Evolutionary conservation across 2,113 vertebrate genomes (phyloP).

Genomic region (Oreochromis tanganicae): DNA sequence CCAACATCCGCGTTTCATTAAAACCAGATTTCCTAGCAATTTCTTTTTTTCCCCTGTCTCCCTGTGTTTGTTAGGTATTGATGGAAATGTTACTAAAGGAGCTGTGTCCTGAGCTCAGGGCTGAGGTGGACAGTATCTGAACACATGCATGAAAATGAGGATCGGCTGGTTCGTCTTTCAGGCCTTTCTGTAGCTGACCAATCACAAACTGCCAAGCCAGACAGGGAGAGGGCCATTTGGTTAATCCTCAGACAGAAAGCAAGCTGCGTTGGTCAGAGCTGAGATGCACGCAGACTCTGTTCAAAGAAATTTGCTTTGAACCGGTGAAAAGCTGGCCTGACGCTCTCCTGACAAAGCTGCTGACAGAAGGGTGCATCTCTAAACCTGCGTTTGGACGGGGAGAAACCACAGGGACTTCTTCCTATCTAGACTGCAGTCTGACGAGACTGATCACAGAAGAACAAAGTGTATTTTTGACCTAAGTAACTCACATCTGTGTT

Average conservation of each 20-base stretch:
- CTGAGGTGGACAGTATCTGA: constrained; percentile 80
- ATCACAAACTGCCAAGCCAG: constrained; percentile 25
- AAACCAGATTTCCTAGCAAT: neutral
- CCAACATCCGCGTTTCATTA: neutral
- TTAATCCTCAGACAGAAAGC: neutral
- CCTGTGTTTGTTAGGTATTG: constrained; percentile 74
- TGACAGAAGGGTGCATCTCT: neutral
- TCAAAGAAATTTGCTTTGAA: constrained; percentile 1
- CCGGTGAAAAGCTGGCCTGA: neutral
- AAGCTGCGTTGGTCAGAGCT: neutral
- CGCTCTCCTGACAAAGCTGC: neutral
- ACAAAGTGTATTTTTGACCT: constrained; percentile 15
- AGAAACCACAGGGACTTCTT: neutral
- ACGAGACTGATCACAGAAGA: neutral
- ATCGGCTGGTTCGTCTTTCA: neutral
- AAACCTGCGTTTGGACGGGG: neutral
- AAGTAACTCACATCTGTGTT: neutral
- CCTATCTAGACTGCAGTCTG: neutral
- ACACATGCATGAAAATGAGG: neutral
- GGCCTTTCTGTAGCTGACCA: constrained; percentile 33
- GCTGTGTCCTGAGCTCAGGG: constrained; percentile 87
- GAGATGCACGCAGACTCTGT: neutral
- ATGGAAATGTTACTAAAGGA: constrained; percentile 93
- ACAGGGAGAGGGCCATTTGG: neutral
- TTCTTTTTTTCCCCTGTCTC: neutral